phyloP scores from a whole-genome alignment of 1,140 invertebrate genomes.

The Bradysia coprophila region DNA sequence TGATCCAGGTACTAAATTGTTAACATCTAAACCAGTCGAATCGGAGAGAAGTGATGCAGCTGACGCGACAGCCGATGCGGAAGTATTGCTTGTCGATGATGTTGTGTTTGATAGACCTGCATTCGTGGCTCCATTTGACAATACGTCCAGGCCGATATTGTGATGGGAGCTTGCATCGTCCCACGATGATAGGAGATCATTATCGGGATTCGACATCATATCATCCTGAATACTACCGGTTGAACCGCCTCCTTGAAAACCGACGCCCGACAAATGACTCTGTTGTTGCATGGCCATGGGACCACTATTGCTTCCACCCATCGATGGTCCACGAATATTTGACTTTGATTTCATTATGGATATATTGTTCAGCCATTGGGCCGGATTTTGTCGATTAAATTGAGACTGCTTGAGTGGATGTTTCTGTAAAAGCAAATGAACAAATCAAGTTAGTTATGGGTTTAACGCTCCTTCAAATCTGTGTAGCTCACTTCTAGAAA shows the following conservation, averaged over 20 bases:
- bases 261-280: conserved; percentile 3
- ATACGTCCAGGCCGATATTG: background rate
- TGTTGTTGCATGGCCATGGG: conserved; percentile 15
- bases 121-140: conserved; percentile 7
- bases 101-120: conserved; percentile 27
- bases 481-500: conserved; percentile 60
- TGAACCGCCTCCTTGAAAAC: background rate
- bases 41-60: background rate
- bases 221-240: background rate
- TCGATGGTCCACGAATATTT: background rate
- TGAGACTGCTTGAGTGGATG: conserved; percentile 77
- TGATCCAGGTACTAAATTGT: conserved; percentile 25
- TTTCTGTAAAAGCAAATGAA: conserved; percentile 55
- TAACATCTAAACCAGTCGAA: conserved; percentile 6
- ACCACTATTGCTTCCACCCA: conserved; percentile 12
- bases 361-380: conserved; percentile 55
- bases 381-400: conserved; percentile 61
- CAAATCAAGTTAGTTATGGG: conserved; percentile 5
- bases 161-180: conserved; percentile 6
- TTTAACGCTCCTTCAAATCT: conserved; percentile 4
- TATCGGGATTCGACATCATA: conserved; percentile 10
- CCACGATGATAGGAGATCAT: conserved; percentile 10
- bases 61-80: background rate
- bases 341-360: background rate
- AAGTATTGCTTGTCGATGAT: background rate